A percentile compares a stretch with the other conserved stretches of the same genome.
Evolutionary conservation across 2,113 vertebrate species (phyloP).

Genomic region (Embiotoca jacksoni): DNA sequence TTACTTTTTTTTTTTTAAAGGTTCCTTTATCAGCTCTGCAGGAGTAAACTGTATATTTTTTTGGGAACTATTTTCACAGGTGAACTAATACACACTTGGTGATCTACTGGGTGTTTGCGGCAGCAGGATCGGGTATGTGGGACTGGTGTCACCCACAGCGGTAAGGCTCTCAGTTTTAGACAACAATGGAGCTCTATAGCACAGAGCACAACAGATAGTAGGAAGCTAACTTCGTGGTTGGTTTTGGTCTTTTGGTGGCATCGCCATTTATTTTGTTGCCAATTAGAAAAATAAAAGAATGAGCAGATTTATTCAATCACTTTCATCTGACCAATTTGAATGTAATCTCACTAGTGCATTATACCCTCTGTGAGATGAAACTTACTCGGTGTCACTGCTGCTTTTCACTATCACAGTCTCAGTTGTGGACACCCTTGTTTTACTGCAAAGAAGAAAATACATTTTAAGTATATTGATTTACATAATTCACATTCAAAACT

Average conservation of each 20-base stretch:
- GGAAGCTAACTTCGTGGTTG: too few relatives aligned
- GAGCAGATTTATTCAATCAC: too few relatives aligned
- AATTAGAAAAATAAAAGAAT: too few relatives aligned
- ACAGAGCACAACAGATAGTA: too few relatives aligned
- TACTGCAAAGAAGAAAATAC: conserved; percentile 39
- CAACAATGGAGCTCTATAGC: too few relatives aligned
- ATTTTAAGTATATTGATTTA: background rate
- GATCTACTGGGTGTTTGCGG: background rate
- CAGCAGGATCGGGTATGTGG: background rate
- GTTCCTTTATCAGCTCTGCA: background rate
- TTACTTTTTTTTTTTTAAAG: too few relatives aligned
- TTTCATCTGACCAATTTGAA: background rate
- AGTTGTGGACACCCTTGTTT: conserved; percentile 32
- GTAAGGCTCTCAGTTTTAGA: too few relatives aligned
- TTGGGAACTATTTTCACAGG: background rate
- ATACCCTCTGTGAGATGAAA: background rate
- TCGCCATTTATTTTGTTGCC: too few relatives aligned
- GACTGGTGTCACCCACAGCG: too few relatives aligned
- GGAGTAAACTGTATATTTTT: background rate
- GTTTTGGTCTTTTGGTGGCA: too few relatives aligned
- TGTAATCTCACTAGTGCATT: background rate
- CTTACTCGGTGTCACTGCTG: conserved; percentile 48
- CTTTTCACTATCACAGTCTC: conserved; percentile 45
- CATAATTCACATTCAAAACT: background rate
- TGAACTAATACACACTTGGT: too few relatives aligned